Evolutionary conservation across 2,888 invertebrate species (phyloP).

Genomic region (Heteromyza rotundicornis): DNA sequence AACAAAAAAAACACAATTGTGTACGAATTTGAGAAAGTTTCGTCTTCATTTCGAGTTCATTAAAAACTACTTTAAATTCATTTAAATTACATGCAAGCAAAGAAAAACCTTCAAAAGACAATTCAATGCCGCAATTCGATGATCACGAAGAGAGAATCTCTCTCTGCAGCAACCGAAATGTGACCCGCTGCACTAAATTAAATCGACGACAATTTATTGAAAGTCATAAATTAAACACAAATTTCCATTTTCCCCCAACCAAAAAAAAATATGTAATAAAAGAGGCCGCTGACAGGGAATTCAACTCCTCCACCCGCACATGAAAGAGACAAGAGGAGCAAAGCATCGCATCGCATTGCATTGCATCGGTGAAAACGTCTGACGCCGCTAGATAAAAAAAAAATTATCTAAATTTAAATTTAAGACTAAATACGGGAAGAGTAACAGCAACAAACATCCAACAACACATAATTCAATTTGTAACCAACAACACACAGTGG

Average conservation of each 20-base stretch:
- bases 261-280: not conserved
- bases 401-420: not conserved
- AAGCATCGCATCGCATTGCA: not conserved
- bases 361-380: not conserved
- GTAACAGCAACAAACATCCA: constrained; percentile 8
- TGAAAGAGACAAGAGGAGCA: not conserved
- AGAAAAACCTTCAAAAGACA: too few species aligned
- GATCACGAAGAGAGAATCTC: not conserved
- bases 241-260: not conserved
- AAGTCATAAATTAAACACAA: not conserved
- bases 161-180: not conserved
- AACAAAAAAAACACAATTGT: too few species aligned
- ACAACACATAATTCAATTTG: not conserved
- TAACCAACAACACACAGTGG: not conserved
- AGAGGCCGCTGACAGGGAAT: not conserved
- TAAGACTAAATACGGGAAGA: constrained; percentile 25
- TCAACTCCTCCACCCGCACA: not conserved
- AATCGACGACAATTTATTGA: not conserved
- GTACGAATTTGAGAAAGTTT: too few species aligned
- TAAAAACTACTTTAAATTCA: too few species aligned
- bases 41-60: too few species aligned
- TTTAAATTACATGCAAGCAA: too few species aligned
- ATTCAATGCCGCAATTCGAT: not conserved
- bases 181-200: not conserved
- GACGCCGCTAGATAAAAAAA: not conserved